Conservation (phyloP, 2,113 vertebrate species). For the Felis catus region DNA sequence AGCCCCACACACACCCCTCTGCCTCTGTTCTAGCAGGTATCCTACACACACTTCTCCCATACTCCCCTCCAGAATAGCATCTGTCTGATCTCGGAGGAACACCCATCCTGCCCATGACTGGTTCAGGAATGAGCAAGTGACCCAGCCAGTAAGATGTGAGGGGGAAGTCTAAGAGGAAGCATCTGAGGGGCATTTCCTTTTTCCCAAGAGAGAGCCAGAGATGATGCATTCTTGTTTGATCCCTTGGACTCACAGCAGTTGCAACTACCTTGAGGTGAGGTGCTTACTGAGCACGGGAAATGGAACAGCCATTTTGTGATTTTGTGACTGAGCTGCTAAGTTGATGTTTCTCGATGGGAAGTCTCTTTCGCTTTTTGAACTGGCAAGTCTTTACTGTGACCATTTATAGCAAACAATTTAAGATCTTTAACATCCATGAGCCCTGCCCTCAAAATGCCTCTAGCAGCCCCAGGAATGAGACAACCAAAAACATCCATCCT, state of each 20-base stretch:
- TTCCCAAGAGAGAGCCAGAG: not conserved
- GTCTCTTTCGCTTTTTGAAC: not conserved
- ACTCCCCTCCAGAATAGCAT: not conserved
- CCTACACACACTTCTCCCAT: not conserved
- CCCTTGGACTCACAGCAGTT: not conserved
- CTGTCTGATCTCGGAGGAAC: not conserved
- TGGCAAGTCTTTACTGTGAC: not conserved
- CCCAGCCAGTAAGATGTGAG: not conserved
- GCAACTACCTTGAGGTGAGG: not conserved
- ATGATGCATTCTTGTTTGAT: not conserved
- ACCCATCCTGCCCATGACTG: not conserved
- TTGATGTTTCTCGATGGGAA: fast-evolving
- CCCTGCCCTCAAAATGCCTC: not conserved
- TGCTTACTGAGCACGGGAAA: fast-evolving
- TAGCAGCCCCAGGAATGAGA: not conserved
- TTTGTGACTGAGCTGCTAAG: not conserved
- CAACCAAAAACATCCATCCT: not conserved
- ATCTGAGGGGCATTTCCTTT: not conserved
- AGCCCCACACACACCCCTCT: not conserved
- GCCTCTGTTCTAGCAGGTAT: not conserved
- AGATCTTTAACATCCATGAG: not conserved
- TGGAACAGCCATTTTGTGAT: not conserved
- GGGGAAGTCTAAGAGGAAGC: not conserved
- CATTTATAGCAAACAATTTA: fast-evolving
- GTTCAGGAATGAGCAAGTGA: not conserved